phyloP scores from a whole-genome alignment of 2,888 invertebrate genomes.

The Unio delphinus region DNA sequence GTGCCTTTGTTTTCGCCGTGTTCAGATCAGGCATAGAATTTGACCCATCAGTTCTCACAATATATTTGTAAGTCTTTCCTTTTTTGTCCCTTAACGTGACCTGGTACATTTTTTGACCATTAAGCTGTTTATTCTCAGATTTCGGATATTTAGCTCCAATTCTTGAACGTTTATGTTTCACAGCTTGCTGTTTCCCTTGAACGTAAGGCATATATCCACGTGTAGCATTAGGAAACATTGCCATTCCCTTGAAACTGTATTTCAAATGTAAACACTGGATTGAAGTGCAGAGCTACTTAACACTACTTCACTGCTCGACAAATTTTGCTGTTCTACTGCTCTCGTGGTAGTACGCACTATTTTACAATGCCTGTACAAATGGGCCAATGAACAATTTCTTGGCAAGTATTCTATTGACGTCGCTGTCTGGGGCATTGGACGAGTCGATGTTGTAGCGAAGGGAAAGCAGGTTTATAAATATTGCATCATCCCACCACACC shows the following conservation, averaged over 20 bases:
- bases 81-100: conserved; percentile 60
- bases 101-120: conserved; percentile 56
- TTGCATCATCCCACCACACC: too few relatives aligned
- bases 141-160: conserved; percentile 46
- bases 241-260: conserved; percentile 28
- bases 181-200: conserved; percentile 45
- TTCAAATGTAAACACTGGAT: too few relatives aligned
- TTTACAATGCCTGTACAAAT: conserved; percentile 36
- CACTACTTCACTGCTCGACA: too few relatives aligned
- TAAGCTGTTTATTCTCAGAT: conserved; percentile 39
- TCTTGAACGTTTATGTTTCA: conserved; percentile 34
- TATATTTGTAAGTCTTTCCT: conserved; percentile 61
- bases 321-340: conserved; percentile 11
- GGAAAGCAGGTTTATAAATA: background rate
- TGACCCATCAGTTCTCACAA: conserved; percentile 61
- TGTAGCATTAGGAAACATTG: conserved; percentile 66
- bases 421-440: conserved; percentile 45
- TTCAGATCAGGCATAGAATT: conserved; percentile 58
- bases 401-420: conserved; percentile 58
- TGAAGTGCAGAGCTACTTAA: too few relatives aligned
- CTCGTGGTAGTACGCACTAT: conserved; percentile 19
- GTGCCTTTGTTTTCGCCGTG: conserved; percentile 32
- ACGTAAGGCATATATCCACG: conserved; percentile 66
- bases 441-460: conserved; percentile 22
- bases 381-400: conserved; percentile 56